phyloP scores from a whole-genome alignment of 1,140 invertebrate species.

The Drosophila novamexicana region DNA sequence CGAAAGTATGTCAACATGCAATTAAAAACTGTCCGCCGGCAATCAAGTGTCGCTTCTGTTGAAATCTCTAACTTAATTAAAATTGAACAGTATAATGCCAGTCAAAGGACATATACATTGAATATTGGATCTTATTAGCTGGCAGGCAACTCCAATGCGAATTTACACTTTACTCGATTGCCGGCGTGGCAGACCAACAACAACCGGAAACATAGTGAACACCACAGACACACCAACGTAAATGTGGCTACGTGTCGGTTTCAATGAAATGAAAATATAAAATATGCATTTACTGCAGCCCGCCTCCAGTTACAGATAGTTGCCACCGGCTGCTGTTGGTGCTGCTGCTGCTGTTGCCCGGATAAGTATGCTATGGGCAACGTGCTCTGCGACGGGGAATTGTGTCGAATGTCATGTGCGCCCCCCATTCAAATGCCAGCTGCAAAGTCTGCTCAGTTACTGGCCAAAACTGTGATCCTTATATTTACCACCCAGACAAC shows the following conservation, averaged over 20 bases:
- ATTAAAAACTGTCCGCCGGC: slow-evolving; percentile 2
- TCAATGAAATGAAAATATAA: slow-evolving; percentile 82
- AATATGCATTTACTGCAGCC: slow-evolving; percentile 75
- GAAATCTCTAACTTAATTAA: slow-evolving; percentile 54
- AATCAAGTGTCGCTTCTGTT: slow-evolving; percentile 15
- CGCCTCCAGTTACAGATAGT: slow-evolving; percentile 42
- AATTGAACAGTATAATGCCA: slow-evolving; percentile 20
- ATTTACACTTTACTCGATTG: slow-evolving; percentile 36
- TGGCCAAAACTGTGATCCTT: slow-evolving; percentile 38
- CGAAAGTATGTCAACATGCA: background rate
- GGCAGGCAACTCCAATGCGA: slow-evolving; percentile 33
- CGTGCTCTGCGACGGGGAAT: slow-evolving; percentile 63
- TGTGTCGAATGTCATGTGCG: slow-evolving; percentile 57
- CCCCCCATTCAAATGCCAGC: slow-evolving; percentile 68
- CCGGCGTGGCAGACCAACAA: slow-evolving; percentile 17
- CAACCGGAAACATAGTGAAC: slow-evolving; percentile 8
- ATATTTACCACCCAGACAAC: slow-evolving; percentile 22
- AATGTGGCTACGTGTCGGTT: slow-evolving; percentile 66
- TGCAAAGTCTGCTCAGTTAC: background rate
- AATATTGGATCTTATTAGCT: slow-evolving; percentile 50
- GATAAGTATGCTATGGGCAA: slow-evolving; percentile 73
- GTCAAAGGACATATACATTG: slow-evolving; percentile 31
- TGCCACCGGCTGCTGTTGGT: slow-evolving; percentile 16
- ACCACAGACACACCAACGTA: background rate
- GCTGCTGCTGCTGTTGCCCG: slow-evolving; percentile 44